phyloP scores from a whole-genome alignment of 2,888 invertebrate species.

The Lithophane semibrunnea region DNA sequence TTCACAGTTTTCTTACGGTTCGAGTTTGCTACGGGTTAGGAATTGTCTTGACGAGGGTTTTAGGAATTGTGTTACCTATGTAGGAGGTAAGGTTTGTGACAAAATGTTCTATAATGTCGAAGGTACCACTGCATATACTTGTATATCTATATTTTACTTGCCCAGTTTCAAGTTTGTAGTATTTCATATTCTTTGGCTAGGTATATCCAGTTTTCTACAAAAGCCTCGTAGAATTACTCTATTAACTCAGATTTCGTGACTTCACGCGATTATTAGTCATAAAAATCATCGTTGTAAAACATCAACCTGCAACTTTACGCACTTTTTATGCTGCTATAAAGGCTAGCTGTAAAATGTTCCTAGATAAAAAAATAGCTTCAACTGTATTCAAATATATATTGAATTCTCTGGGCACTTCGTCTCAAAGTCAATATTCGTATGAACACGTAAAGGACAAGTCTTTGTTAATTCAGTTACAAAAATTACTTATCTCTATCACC shows the following conservation, averaged over 20 bases:
- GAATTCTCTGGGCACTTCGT: conserved; percentile 14
- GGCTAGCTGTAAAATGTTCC: conserved; percentile 14
- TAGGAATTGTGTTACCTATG: conserved; percentile 1
- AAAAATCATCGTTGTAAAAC: conserved; percentile 51
- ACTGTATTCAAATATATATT: conserved; percentile 13
- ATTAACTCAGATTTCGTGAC: conserved; percentile 58
- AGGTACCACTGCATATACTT: not conserved
- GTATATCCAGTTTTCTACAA: conserved; percentile 11
- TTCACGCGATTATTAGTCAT: conserved; percentile 43
- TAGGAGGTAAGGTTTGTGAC: not conserved
- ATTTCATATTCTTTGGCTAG: not conserved
- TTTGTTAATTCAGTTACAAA: conserved; percentile 54
- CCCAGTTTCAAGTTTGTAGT: not conserved
- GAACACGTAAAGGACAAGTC: conserved; percentile 42
- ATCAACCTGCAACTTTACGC: conserved; percentile 39
- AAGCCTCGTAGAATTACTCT: conserved; percentile 17
- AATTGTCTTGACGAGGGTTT: conserved; percentile 1
- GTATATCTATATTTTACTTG: not conserved
- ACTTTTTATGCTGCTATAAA: conserved; percentile 41
- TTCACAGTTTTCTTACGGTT: conserved; percentile 54
- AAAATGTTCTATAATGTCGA: not conserved
- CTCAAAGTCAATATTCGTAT: conserved; percentile 51
- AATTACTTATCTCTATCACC: conserved; percentile 60
- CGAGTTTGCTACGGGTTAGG: conserved; percentile 11
- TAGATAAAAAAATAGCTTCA: conserved; percentile 19